These are phyloP conservation scores for Myoxocephalus aenaeus DNA, from an alignment of 2,797 vertebrate species.

Conservation along the genomic window DNA sequence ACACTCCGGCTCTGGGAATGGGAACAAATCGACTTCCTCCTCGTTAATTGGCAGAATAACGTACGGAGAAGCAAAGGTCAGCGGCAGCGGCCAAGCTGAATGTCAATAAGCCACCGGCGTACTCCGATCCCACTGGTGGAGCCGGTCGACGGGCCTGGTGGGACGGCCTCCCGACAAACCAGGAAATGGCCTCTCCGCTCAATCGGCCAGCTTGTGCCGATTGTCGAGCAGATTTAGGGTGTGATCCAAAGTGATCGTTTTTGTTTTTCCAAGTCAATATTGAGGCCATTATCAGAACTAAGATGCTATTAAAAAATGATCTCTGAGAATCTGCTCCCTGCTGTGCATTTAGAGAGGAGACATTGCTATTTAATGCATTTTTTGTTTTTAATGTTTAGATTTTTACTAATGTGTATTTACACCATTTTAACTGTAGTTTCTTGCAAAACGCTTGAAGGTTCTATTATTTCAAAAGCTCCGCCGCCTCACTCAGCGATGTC, in stretches of 20 bases:
- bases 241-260: background rate
- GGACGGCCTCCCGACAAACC: background rate
- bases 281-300: background rate
- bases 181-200: constrained; percentile 3
- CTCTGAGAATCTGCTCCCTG: background rate
- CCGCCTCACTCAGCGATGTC: background rate
- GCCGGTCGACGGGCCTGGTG: constrained; percentile 18
- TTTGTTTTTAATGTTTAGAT: background rate
- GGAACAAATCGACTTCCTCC: constrained; percentile 47
- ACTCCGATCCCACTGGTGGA: background rate
- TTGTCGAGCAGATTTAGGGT: background rate
- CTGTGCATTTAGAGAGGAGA: background rate
- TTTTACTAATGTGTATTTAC: background rate
- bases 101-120: constrained; percentile 40
- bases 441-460: background rate
- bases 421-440: background rate
- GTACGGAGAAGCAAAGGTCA: constrained; percentile 62
- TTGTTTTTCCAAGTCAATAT: background rate
- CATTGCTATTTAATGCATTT: background rate
- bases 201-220: background rate
- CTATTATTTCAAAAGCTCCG: background rate
- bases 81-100: constrained; percentile 42
- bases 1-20: background rate
- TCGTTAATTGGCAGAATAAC: constrained; percentile 56
- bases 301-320: background rate